These are phyloP conservation scores for Lymantria dispar DNA, from an alignment of 2,888 invertebrate genomes.

Conservation along the genomic window DNA sequence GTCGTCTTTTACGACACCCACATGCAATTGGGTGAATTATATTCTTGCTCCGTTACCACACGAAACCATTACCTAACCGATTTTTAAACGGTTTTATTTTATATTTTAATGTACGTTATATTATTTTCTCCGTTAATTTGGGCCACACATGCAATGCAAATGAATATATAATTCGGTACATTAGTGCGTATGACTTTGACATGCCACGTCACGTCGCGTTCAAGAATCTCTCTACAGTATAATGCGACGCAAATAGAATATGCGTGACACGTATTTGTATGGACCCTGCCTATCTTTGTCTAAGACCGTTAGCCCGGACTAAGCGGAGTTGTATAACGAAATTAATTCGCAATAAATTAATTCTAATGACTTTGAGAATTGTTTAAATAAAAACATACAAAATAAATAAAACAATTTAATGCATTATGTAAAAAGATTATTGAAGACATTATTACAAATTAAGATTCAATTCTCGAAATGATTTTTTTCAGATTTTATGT, in stretches of 20 bases:
- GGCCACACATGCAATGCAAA: too few relatives aligned
- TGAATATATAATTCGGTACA: slow-evolving; percentile 3
- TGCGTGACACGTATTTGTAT: slow-evolving; percentile 6
- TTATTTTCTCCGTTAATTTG: too few relatives aligned
- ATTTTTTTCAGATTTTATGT: too few relatives aligned
- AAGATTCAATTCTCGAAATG: too few relatives aligned
- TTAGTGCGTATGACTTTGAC: slow-evolving; percentile 15
- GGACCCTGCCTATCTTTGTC: neutral
- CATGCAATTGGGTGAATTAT: too few relatives aligned
- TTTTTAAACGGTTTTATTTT: too few relatives aligned
- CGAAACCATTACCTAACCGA: too few relatives aligned
- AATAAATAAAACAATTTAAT: neutral
- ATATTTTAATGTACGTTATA: too few relatives aligned
- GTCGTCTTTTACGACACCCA: too few relatives aligned
- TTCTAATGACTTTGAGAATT: neutral
- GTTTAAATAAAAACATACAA: neutral
- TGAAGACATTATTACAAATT: too few relatives aligned
- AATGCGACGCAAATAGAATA: slow-evolving; percentile 16
- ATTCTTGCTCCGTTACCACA: too few relatives aligned
- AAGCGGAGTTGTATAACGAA: neutral
- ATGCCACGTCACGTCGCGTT: slow-evolving; percentile 10
- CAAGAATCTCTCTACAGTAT: slow-evolving; percentile 18
- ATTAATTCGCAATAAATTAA: neutral
- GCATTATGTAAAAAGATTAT: too few relatives aligned
- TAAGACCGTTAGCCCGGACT: neutral